Evolutionary conservation across 1,140 invertebrate species (phyloP).

Genomic region (Armadillidium nasatum): DNA sequence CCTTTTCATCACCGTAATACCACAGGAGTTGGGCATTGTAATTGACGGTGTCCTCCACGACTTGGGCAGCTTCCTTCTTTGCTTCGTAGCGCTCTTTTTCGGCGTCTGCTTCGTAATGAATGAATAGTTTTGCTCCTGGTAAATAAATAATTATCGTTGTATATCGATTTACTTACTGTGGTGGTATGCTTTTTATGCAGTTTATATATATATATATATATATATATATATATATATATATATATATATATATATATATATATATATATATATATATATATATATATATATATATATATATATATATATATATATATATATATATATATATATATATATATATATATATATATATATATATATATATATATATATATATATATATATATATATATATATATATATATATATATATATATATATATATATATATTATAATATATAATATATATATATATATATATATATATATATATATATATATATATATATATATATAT

Average conservation of each 20-base stretch:
- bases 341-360: too few species aligned
- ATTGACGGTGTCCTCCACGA: conserved; percentile 44
- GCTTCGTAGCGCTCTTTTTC: conserved; percentile 31
- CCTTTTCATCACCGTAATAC: conserved; percentile 36
- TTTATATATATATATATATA: conserved; percentile 21
- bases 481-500: too few species aligned
- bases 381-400: too few species aligned
- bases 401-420: too few species aligned
- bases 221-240: conserved; percentile 13
- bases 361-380: too few species aligned
- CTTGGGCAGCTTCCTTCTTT: conserved; percentile 31
- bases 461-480: too few species aligned
- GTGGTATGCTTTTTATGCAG: background rate
- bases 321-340: too few species aligned
- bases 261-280: background rate
- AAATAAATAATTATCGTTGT: background rate
- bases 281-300: background rate
- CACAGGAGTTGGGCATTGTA: conserved; percentile 45
- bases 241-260: background rate
- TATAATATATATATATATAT: too few species aligned
- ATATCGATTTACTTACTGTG: background rate
- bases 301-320: too few species aligned
- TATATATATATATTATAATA: too few species aligned
- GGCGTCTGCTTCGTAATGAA: conserved; percentile 36
- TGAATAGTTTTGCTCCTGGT: conserved; percentile 45